Percentiles rank a stretch among this genome's conserved stretches.
Evolutionary conservation across 2,888 invertebrate species (phyloP).

Genomic region (Ennomos quercinarius): DNA sequence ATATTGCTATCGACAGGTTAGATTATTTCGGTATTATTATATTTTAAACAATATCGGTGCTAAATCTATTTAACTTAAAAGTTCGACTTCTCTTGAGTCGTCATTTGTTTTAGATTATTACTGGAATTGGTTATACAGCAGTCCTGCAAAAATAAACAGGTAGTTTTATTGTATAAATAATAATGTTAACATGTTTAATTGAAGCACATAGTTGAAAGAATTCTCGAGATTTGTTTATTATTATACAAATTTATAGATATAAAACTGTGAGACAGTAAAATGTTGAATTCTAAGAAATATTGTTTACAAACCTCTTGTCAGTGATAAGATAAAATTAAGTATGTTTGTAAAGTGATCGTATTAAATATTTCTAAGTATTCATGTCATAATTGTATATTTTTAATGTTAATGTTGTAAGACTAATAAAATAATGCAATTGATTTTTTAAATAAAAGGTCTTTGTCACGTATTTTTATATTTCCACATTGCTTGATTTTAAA

Average conservation of each 20-base stretch:
- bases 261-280: conserved; percentile 48
- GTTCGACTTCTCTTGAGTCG: too few species aligned
- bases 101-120: too few species aligned
- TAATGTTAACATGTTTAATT: conserved; percentile 1
- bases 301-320: conserved; percentile 31
- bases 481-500: too few species aligned
- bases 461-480: background rate
- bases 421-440: conserved; percentile 4
- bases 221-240: background rate
- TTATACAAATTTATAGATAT: conserved; percentile 11
- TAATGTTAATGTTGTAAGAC: conserved; percentile 22
- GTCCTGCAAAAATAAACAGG: too few species aligned
- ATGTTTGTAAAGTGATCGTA: conserved; percentile 21
- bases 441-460: conserved; percentile 13
- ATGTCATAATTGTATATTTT: conserved; percentile 37
- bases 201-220: background rate
- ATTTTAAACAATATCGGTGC: too few species aligned
- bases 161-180: background rate
- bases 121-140: too few species aligned
- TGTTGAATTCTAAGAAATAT: conserved; percentile 38
- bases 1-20: too few species aligned
- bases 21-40: too few species aligned
- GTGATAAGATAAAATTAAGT: conserved; percentile 47
- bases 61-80: too few species aligned
- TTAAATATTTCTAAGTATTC: conserved; percentile 39